Evolutionary conservation across 2,888 invertebrate genomes (phyloP).

Genomic region (Leptinotarsa rubiginosa): DNA sequence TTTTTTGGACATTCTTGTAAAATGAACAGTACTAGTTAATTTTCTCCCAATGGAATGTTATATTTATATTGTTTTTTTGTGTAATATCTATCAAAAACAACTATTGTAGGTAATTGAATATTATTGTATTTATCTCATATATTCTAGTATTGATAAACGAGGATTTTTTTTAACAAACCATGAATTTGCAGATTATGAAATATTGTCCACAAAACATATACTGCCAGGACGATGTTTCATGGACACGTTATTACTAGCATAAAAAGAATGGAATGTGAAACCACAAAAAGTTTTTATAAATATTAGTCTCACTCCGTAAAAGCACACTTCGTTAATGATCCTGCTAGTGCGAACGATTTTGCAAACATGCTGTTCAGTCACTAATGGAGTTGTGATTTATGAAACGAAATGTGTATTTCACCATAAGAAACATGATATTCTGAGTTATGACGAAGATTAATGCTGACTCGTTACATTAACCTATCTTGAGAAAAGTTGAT

Average conservation of each 20-base stretch:
- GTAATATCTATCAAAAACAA: too few relatives aligned
- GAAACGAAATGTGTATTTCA: conserved; percentile 4
- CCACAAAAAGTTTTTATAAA: background rate
- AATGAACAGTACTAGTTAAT: too few relatives aligned
- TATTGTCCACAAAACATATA: too few relatives aligned
- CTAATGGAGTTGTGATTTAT: conserved; percentile 1
- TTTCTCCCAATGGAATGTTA: too few relatives aligned
- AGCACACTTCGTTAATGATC: background rate
- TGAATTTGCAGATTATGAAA: too few relatives aligned
- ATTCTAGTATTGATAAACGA: too few relatives aligned
- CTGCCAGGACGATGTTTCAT: too few relatives aligned
- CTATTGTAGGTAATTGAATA: too few relatives aligned
- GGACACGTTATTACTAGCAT: background rate
- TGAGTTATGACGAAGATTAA: conserved; percentile 3
- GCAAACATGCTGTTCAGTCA: background rate
- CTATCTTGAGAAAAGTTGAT: background rate
- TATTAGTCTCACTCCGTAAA: background rate
- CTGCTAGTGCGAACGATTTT: background rate
- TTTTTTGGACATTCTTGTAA: too few relatives aligned
- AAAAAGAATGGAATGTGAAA: background rate
- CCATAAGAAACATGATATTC: conserved; percentile 7
- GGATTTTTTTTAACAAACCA: too few relatives aligned
- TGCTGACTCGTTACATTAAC: background rate
- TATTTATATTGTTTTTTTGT: too few relatives aligned
- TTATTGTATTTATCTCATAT: too few relatives aligned